A percentile compares a stretch with the other conserved stretches of the same genome.
Evolutionary conservation across 53 echinoderm and acorn worm species (phyloP).

Genomic region (Paracentrotus lividus): DNA sequence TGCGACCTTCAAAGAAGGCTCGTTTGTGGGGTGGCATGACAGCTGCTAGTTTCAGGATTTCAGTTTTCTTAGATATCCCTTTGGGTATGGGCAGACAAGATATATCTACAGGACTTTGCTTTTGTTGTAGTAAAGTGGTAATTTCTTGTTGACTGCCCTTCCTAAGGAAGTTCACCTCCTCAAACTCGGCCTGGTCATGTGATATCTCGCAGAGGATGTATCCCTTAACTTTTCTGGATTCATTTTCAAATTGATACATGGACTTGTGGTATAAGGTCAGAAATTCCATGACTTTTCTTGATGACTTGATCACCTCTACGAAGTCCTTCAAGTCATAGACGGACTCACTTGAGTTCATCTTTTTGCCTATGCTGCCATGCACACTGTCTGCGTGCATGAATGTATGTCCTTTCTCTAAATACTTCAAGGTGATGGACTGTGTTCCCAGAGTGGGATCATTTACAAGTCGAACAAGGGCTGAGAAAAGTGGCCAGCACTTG

Average conservation of each 20-base stretch:
- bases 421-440: constrained; percentile 63
- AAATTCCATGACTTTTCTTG: constrained; percentile 57
- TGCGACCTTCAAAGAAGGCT: no score
- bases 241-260: constrained; percentile 68
- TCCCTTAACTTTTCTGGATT: constrained; percentile 18
- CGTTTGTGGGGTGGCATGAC: no score
- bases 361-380: constrained; percentile 69
- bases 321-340: constrained; percentile 73
- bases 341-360: constrained; percentile 53
- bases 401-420: constrained; percentile 72
- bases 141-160: no score
- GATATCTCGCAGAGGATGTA: constrained; percentile 57
- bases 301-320: no score
- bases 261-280: constrained; percentile 44
- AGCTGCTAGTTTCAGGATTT: no score
- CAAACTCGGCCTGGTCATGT: no score
- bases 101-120: no score
- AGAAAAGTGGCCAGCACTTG: constrained; percentile 53
- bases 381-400: constrained; percentile 69
- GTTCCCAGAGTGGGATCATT: background rate
- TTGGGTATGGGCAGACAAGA: no score
- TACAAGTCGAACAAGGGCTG: constrained; percentile 17
- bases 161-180: no score
- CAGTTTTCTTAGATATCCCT: no score
- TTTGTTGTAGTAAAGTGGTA: no score